These are phyloP conservation scores for Mantis religiosa DNA, from an alignment of 2,888 invertebrate genomes.

Conservation along the genomic window DNA sequence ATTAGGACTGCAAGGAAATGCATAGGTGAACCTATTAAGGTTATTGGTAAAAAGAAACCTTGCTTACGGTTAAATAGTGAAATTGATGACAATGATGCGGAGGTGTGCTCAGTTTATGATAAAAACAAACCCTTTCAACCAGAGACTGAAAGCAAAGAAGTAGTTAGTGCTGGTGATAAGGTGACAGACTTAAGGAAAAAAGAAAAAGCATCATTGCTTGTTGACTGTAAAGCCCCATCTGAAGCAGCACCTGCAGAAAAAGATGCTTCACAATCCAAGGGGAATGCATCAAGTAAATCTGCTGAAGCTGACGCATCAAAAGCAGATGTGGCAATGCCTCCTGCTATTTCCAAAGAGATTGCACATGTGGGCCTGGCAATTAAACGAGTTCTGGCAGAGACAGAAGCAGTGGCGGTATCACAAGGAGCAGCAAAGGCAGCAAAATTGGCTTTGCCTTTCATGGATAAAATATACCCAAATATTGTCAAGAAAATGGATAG, in stretches of 20 bases:
- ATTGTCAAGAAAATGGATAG: slow-evolving; percentile 52
- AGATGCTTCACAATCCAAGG: too few relatives aligned
- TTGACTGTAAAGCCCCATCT: background rate
- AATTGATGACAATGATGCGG: background rate
- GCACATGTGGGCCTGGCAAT: slow-evolving; percentile 20
- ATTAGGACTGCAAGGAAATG: background rate
- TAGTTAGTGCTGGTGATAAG: background rate
- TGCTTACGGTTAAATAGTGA: background rate
- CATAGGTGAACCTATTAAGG: background rate
- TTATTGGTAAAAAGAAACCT: background rate
- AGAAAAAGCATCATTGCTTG: background rate
- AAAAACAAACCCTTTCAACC: background rate
- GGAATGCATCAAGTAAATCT: background rate
- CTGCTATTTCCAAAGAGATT: background rate
- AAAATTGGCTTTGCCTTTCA: background rate
- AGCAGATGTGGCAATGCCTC: background rate
- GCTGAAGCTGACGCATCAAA: background rate
- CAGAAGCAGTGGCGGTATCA: background rate
- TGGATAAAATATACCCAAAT: background rate
- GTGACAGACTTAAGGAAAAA: background rate
- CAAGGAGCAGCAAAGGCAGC: background rate
- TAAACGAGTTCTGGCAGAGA: slow-evolving; percentile 10
- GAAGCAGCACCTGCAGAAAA: background rate
- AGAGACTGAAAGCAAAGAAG: background rate
- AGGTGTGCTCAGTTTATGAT: background rate